phyloP scores from a whole-genome alignment of 2,888 invertebrate species.

The Aphidius colemani region DNA sequence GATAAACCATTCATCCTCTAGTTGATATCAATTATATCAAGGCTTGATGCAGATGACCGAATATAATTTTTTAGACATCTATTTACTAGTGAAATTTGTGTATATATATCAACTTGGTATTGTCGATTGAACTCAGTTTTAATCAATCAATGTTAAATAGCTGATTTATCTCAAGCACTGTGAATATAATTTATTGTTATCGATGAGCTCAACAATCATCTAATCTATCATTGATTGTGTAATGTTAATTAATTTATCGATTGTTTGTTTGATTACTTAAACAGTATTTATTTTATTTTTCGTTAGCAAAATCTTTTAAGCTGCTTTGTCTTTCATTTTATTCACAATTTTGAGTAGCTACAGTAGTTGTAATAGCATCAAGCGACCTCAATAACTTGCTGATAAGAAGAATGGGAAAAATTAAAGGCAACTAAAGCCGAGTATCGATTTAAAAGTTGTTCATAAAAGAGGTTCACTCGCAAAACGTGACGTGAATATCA shows the following conservation, averaged over 20 bases:
- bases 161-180: no score
- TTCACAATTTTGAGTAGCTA: no score
- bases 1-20: slow-evolving; percentile 23
- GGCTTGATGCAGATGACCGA: slow-evolving; percentile 3
- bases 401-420: slow-evolving; percentile 28
- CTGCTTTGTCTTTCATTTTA: no score
- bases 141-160: slow-evolving; percentile 16
- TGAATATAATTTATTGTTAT: no score
- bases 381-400: slow-evolving; percentile 33
- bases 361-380: not conserved
- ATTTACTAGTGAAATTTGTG: no score
- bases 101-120: slow-evolving; percentile 8
- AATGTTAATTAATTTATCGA: no score
- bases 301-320: no score
- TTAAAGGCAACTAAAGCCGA: slow-evolving; percentile 21
- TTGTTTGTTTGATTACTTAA: no score
- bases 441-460: slow-evolving; percentile 34
- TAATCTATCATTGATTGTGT: no score
- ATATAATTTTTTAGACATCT: no score
- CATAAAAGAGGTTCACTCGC: slow-evolving; percentile 32
- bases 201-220: no score
- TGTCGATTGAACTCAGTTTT: slow-evolving; percentile 21
- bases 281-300: no score
- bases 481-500: slow-evolving; percentile 27
- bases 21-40: slow-evolving; percentile 25